These are phyloP conservation scores for Hypsopygia costalis DNA, from an alignment of 2,888 invertebrate species.

Conservation along the genomic window DNA sequence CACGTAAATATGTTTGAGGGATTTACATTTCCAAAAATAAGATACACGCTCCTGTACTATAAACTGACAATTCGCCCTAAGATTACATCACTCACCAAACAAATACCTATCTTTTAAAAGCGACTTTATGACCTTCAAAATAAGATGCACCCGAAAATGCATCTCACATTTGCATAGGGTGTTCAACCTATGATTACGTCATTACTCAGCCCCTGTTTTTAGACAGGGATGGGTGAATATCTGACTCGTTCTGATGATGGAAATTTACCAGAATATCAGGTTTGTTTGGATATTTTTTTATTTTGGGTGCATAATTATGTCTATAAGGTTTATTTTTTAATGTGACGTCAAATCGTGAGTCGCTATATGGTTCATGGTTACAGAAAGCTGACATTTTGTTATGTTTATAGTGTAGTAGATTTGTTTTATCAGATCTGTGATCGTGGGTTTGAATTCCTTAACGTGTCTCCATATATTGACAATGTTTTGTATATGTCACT, in stretches of 20 bases:
- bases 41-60: constrained; percentile 28
- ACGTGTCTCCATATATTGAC: no score
- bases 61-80: constrained; percentile 30
- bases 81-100: constrained; percentile 32
- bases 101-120: constrained; percentile 22
- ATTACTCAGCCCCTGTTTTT: constrained; percentile 59
- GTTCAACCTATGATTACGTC: constrained; percentile 57
- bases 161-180: constrained; percentile 34
- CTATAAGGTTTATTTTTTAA: constrained; percentile 5
- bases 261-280: constrained; percentile 31
- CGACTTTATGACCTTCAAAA: constrained; percentile 19
- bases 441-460: neutral
- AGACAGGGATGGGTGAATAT: constrained; percentile 25
- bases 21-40: no score
- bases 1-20: no score
- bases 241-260: constrained; percentile 28
- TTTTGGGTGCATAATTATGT: neutral
- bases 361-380: neutral
- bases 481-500: no score
- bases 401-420: neutral
- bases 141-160: constrained; percentile 28
- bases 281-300: constrained; percentile 44
- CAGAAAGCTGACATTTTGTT: neutral
- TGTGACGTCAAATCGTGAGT: neutral
- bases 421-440: neutral